Base-by-base conservation (phyloP, 1,140 invertebrate genomes). In the Zelostemma sp. region DNA sequence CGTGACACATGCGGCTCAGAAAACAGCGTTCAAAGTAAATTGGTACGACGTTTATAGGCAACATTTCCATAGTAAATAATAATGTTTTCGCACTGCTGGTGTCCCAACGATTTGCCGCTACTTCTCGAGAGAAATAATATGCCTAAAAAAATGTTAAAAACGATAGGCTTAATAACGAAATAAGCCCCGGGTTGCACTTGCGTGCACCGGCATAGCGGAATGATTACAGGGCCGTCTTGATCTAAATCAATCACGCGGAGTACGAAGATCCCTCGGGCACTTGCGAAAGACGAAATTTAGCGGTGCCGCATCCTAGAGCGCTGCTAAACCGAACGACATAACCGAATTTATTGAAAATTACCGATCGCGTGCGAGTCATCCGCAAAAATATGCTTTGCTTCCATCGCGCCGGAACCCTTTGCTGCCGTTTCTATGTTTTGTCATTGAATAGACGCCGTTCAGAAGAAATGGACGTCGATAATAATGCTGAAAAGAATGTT, bases 171-270 rank as follows among this genome's bases (percentile, higher is more conserved):
- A 73, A 69, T 64, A 73, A 67, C 66, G 71, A 67, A 68, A 67
- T 47, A 43, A 65, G 71, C 71, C 71, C 60, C 63, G 51, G 71
- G 71, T 64, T 43, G 56, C 64, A 73, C 68, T 73, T 64, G 71
- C 71, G 71, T 73, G 71, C 66, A 69, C 59, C 66, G 66, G 71
- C 71, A 17, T 60, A 53, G 66, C 56, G 55, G 21, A 64, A 58
- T 69, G 71, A 73, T 73, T 73, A 69, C 71, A 73, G 66, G 71
- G 71, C 67, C 67, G 62, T 69, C 60, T 73, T 73, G 71, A 73
- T 69, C 71, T 73, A 73, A 73, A 73, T 69, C 71, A 73, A 73
- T 69, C 67, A 69, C 25, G 59, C 56, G 59, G 62, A 33, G 71
- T 69, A 69, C 59, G 33, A 61, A 67, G 33, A 25, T 35, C 58